Evolutionary conservation across 2,113 vertebrate genomes (phyloP).

Genomic region (Xenopus laevis): DNA sequence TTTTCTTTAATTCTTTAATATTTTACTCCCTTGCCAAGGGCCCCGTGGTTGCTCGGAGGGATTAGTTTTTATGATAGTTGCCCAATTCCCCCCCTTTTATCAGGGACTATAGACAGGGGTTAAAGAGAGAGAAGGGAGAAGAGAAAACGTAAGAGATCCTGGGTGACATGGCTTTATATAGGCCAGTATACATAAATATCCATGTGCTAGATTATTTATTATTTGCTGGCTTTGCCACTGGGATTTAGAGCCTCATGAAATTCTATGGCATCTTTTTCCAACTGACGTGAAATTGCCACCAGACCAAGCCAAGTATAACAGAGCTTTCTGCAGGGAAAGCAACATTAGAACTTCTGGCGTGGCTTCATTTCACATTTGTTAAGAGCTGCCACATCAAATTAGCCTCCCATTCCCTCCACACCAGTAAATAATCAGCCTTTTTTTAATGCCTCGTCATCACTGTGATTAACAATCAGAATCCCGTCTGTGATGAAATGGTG

Average conservation of each 20-base stretch:
- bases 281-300: constrained; percentile 35
- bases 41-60: no score
- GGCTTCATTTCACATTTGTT: constrained; percentile 36
- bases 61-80: no score
- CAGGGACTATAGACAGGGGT: no score
- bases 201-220: no score
- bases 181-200: no score
- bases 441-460: constrained; percentile 32
- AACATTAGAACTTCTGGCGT: constrained; percentile 37
- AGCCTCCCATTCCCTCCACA: constrained; percentile 33
- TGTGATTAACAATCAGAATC: constrained; percentile 27
- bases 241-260: constrained; percentile 22
- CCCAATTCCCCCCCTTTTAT: no score
- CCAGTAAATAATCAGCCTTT: constrained; percentile 36
- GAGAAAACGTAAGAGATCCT: no score
- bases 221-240: neutral
- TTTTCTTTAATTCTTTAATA: no score
- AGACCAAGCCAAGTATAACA: constrained; percentile 28
- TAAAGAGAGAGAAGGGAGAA: no score
- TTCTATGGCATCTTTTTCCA: constrained; percentile 21
- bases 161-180: no score
- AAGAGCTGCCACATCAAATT: constrained; percentile 40
- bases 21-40: no score
- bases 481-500: constrained; percentile 20
- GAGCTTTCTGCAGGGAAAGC: constrained; percentile 23